Conservation (phyloP, 2,888 invertebrate genomes). For the Epicampocera succincta region DNA sequence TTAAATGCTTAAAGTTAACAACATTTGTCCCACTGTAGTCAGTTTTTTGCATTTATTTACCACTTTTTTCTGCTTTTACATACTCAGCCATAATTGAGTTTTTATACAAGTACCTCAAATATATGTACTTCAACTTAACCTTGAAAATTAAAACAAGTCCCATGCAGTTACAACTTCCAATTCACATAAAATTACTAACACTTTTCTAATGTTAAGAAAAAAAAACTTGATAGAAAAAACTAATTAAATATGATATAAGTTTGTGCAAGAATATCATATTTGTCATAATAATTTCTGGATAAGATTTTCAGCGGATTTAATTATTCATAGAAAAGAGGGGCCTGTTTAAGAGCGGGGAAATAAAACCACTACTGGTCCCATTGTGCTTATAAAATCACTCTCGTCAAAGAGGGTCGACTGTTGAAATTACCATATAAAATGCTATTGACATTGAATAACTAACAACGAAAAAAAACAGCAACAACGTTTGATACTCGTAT, state of each 20-base stretch:
- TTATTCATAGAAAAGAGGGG: neutral
- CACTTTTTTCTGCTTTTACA: neutral
- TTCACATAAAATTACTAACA: too few relatives aligned
- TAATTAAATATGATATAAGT: constrained; percentile 4
- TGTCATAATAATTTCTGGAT: neutral
- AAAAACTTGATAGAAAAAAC: neutral
- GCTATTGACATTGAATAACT: constrained; percentile 59
- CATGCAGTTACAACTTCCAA: constrained; percentile 11
- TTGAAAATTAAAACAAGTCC: constrained; percentile 45
- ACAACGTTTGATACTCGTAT: constrained; percentile 19
- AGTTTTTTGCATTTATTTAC: too few relatives aligned
- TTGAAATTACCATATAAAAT: constrained; percentile 57
- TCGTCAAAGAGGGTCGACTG: constrained; percentile 33
- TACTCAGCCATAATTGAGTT: constrained; percentile 21
- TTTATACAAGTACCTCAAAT: constrained; percentile 29
- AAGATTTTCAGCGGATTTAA: neutral
- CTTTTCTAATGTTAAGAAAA: constrained; percentile 38
- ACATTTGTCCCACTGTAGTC: constrained; percentile 26
- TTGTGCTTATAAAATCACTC: constrained; percentile 5
- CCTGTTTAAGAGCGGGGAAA: neutral
- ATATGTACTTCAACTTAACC: constrained; percentile 60
- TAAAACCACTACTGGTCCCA: neutral
- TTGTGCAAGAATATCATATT: constrained; percentile 17
- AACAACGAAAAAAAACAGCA: too few relatives aligned
- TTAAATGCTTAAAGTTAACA: too few relatives aligned